phyloP scores from a whole-genome alignment of 2,113 vertebrate genomes.

The Mungos mungo region DNA sequence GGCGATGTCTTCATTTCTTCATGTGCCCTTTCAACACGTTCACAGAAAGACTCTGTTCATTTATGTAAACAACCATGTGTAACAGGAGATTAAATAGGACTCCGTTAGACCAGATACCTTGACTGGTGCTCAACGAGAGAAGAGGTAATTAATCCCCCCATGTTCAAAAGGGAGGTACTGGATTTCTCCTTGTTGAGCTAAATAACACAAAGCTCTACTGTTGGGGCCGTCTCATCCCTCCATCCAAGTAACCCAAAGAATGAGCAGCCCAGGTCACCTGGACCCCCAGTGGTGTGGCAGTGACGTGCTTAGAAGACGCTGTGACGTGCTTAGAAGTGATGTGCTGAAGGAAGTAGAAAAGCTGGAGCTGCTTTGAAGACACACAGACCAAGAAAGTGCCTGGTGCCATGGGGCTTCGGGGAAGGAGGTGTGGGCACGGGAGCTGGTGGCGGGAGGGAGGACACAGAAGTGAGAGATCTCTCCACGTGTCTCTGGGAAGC shows the following conservation, averaged over 20 bases:
- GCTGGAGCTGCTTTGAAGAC: neutral
- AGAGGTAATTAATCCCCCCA: too few relatives aligned
- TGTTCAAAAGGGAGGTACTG: neutral
- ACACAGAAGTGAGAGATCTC: neutral
- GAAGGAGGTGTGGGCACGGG: neutral
- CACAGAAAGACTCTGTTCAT: neutral
- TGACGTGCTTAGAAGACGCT: too few relatives aligned
- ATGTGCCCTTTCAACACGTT: neutral
- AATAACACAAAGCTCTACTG: neutral
- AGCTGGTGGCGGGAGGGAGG: neutral
- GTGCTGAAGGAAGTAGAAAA: too few relatives aligned
- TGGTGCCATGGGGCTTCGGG: fast-evolving
- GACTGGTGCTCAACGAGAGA: neutral
- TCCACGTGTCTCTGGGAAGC: fast-evolving
- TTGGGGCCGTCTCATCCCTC: too few relatives aligned
- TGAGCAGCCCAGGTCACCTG: neutral
- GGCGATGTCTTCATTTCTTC: neutral
- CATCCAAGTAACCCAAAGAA: neutral
- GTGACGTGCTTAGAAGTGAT: too few relatives aligned
- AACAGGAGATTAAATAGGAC: neutral
- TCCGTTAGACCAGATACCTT: neutral
- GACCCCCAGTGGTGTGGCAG: neutral
- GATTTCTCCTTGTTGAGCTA: neutral
- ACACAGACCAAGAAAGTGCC: neutral
- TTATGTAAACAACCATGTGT: neutral